Evolutionary conservation across 2,797 vertebrate species (phyloP), one percentile per base, ranked within the genome.

Genomic region (Echiichthys vipera): DNA sequence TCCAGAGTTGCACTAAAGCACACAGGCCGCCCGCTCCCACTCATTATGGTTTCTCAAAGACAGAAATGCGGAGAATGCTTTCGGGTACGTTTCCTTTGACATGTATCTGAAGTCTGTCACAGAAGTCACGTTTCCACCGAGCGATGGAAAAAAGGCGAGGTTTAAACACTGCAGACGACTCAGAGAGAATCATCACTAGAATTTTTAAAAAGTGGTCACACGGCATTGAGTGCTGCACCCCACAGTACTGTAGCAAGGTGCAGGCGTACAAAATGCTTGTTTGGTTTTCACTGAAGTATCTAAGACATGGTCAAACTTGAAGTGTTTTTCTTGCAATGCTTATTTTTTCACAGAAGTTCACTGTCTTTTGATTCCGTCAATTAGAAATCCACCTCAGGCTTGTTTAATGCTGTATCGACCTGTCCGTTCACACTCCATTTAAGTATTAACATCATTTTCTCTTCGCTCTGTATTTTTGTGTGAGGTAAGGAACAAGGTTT

Each of bases 21-120:
- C 72, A 45, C 61, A 27, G 51, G 46, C 58, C 17, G 63, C 43
- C 53, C 42, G 0, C 51, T 70, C 77, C 64, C 67, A 49, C 76
- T 77, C 81, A 62, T 67, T 67, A 66, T 66, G 65, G 75, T 66
- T 81, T 78, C 34, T 72, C 22, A 39, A 50, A 71, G 69, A 25
- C 50, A 65, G 42, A 77, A 68, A 85, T 65, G 59, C 53, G 29
- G 77, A 71, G 81, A 85, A 83, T 76, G 74, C 65, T 36, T 45
- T 50, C 13, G 18, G 32, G 46, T 55, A 37, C n/a, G 0, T 43
- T 67, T 66, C 15, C 14, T 59, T 65, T 57, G 43, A 55, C 15
- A 1, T 46, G 36, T 4, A 2, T 39, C 51, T 32, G 5, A 57
- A 30, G 18, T 49, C 36, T 55, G 50, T 65, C 50, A 43, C 70